phyloP scores from a whole-genome alignment of 1,140 invertebrate species.

The Ephestia elutella region DNA sequence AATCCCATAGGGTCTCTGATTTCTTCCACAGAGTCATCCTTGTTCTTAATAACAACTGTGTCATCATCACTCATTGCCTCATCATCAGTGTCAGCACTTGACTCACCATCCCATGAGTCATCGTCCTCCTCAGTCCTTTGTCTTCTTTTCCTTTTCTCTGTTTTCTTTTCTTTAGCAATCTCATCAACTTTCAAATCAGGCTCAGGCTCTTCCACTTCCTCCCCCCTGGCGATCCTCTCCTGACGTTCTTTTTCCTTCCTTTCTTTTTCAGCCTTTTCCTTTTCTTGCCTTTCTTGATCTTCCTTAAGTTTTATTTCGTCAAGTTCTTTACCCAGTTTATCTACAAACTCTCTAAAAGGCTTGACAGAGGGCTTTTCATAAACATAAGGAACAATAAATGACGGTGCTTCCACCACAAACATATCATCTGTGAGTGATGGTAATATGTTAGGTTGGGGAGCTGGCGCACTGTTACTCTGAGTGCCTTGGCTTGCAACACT shows the following conservation, averaged over 20 bases:
- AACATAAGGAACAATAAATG: constrained; percentile 92
- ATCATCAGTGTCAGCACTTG: constrained; percentile 71
- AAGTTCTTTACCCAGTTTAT: constrained; percentile 79
- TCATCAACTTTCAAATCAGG: constrained; percentile 38
- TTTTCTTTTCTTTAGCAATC: constrained; percentile 46
- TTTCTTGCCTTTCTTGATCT: constrained; percentile 63
- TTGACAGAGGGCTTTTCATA: constrained; percentile 90
- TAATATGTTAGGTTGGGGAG: constrained; percentile 77
- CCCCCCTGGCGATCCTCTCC: constrained; percentile 70
- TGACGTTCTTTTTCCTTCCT: constrained; percentile 57
- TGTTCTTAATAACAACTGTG: constrained; percentile 75
- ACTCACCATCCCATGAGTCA: constrained; percentile 71
- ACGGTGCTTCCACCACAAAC: constrained; percentile 92
- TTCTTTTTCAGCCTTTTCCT: constrained; percentile 66
- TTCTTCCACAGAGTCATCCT: constrained; percentile 68
- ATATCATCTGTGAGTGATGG: constrained; percentile 90
- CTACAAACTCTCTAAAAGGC: constrained; percentile 84
- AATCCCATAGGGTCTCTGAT: constrained; percentile 71
- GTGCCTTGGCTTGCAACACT: constrained; percentile 29
- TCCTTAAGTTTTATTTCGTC: constrained; percentile 72
- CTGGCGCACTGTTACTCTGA: constrained; percentile 44
- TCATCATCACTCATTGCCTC: constrained; percentile 69
- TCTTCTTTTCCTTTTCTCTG: constrained; percentile 65
- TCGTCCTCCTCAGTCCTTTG: constrained; percentile 57
- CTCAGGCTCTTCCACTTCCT: constrained; percentile 39